Base-by-base conservation (phyloP, 2,888 invertebrate genomes). In the Aphrophora alni region DNA sequence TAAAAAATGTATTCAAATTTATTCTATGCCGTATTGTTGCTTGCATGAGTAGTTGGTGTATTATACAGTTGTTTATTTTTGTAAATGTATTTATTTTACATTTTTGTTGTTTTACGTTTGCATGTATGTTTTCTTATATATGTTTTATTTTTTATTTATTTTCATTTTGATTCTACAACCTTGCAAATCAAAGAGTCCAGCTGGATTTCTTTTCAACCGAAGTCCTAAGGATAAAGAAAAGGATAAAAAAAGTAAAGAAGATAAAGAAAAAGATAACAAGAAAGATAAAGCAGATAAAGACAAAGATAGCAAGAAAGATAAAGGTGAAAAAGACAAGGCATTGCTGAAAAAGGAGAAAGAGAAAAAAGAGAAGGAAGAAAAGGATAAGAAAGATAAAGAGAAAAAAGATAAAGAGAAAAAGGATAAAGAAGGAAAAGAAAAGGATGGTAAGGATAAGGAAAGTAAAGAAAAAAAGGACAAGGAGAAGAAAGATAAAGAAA, bases 401-500 rank as follows among this genome's bases (percentile, higher is more conserved):
- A 26, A 77, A 77, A 80, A 81, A 74, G 33, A 82, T 77, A 82
- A 83, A 80, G 80, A 82, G 38, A 83, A 82, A 79, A 82, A 82
- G 14, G 82, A 85, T 69, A 80, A 82, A 33, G 78, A 77, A 70
- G 85, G 85, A 38, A 86, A 86, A 82, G 87, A 87, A 83, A 86
- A 86, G 81, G 85, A 86, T 83, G 85, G 85, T 89, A 89, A 82
- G 51, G 80, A 71, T 25, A 81, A 80, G 10, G 85, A 82, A 83
- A 77, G 84, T 78, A 82, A 88, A 88, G 80, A 82, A n/a, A n/a
- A n/a, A n/a, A n/a, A n/a, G 33, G 51, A 82, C 38, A 83, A 82
- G 82, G 83, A 80, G 77, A 83, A 84, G 26, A 86, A 86, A 69
- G 90, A 91, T 85, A 87, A 89, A 83, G 87, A 85, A 85, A 83